These are phyloP conservation scores for Xylocampa areola DNA, from an alignment of 2,888 invertebrate species.

Conservation along the genomic window DNA sequence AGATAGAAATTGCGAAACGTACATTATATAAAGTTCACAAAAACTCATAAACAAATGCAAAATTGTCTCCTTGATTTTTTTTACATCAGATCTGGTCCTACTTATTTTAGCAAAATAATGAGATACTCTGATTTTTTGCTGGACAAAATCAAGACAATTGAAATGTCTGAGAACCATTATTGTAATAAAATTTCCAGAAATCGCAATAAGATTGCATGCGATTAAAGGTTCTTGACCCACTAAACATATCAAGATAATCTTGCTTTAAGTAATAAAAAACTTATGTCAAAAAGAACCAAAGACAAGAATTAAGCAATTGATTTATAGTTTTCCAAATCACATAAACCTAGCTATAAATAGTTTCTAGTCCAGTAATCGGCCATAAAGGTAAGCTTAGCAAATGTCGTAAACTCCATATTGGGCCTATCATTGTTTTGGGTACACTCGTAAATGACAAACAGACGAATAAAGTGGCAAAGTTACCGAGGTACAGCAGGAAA, in stretches of 20 bases:
- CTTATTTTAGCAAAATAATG: too few species aligned
- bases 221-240: conserved; percentile 16
- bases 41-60: too few species aligned
- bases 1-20: too few species aligned
- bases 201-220: too few species aligned
- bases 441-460: conserved; percentile 47
- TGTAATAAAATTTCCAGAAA: too few species aligned
- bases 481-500: conserved; percentile 23
- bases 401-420: conserved; percentile 51
- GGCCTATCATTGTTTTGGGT: conserved; percentile 34
- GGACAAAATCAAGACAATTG: too few species aligned
- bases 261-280: background rate
- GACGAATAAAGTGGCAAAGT: conserved; percentile 39
- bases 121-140: too few species aligned
- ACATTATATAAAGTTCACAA: too few species aligned
- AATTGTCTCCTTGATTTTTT: too few species aligned
- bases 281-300: background rate
- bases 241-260: background rate
- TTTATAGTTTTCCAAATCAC: conserved; percentile 15
- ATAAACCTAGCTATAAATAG: conserved; percentile 33
- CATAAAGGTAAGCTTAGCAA: conserved; percentile 28
- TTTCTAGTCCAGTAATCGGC: conserved; percentile 39
- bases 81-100: too few species aligned
- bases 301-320: conserved; percentile 22
- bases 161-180: too few species aligned